Percentiles rank a stretch among this genome's conserved stretches.
These are phyloP conservation scores for Poeciliopsis presidionis DNA, from an alignment of 2,797 vertebrate species.

Conservation along the genomic window DNA sequence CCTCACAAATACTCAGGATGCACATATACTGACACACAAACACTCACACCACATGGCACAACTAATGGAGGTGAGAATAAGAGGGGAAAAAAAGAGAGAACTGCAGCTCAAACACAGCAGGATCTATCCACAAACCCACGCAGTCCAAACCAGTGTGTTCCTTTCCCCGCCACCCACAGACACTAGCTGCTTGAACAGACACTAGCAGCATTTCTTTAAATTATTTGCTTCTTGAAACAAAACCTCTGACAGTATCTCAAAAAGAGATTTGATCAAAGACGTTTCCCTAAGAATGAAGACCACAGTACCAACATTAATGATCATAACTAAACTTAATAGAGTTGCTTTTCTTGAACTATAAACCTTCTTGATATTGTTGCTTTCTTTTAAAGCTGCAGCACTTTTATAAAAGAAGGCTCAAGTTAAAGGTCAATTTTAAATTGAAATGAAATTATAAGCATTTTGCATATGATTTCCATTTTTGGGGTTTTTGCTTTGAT, in stretches of 20 bases:
- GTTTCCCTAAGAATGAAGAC: background rate
- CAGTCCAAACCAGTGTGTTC: constrained; percentile 20
- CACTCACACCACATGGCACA: background rate
- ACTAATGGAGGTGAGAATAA: constrained; percentile 45
- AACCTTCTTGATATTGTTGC: background rate
- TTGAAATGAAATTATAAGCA: background rate
- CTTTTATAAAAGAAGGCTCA: background rate
- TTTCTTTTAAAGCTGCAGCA: background rate
- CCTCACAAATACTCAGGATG: constrained; percentile 12
- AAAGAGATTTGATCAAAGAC: background rate
- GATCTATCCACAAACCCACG: constrained; percentile 24
- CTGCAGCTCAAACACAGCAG: constrained; percentile 21
- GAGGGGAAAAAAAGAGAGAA: background rate
- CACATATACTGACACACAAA: constrained; percentile 18
- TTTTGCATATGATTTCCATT: background rate
- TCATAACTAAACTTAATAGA: background rate
- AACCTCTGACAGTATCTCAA: constrained; percentile 5
- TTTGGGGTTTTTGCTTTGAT: background rate
- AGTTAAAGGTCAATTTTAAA: background rate
- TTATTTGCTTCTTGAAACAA: constrained; percentile 16
- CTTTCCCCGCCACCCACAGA: constrained; percentile 2
- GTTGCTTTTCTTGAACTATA: background rate
- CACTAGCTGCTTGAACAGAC: background rate
- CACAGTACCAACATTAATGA: background rate
- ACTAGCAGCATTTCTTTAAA: constrained; percentile 8